A percentile compares a stretch with the other conserved stretches of the same genome.
phyloP scores from a whole-genome alignment of 2,888 invertebrate genomes.

The Eurytoma californica region DNA sequence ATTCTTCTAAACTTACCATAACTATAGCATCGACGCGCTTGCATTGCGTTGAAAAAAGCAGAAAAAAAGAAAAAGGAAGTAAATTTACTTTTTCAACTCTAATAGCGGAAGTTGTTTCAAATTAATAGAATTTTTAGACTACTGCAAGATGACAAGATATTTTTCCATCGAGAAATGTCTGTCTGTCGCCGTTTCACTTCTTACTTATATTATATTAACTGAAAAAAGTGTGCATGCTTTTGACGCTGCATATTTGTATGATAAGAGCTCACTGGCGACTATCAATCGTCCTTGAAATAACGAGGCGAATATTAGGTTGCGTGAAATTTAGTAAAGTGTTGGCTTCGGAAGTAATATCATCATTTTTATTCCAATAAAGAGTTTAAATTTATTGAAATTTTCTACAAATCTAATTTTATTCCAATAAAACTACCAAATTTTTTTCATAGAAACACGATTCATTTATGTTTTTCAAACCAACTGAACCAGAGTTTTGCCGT shows the following conservation, averaged over 20 bases:
- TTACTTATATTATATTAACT: constrained; percentile 19
- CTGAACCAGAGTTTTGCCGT: too few species aligned
- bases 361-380: constrained; percentile 8
- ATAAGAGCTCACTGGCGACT: not conserved
- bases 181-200: constrained; percentile 38
- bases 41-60: constrained; percentile 12
- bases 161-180: constrained; percentile 29
- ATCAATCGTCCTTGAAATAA: not conserved
- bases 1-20: constrained; percentile 36
- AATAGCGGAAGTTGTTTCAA: constrained; percentile 24
- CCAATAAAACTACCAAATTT: too few species aligned
- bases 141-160: constrained; percentile 7
- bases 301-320: not conserved
- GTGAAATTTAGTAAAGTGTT: constrained; percentile 17
- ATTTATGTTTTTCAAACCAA: too few species aligned
- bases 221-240: constrained; percentile 31
- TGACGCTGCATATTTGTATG: constrained; percentile 35
- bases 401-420: too few species aligned
- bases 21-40: constrained; percentile 37
- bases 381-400: constrained; percentile 1
- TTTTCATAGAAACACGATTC: too few species aligned
- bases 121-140: constrained; percentile 28
- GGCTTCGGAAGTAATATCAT: constrained; percentile 30
- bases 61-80: constrained; percentile 6
- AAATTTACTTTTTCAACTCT: constrained; percentile 13